phyloP scores from a whole-genome alignment of 2,113 vertebrate species.

The Fukomys damarensis region DNA sequence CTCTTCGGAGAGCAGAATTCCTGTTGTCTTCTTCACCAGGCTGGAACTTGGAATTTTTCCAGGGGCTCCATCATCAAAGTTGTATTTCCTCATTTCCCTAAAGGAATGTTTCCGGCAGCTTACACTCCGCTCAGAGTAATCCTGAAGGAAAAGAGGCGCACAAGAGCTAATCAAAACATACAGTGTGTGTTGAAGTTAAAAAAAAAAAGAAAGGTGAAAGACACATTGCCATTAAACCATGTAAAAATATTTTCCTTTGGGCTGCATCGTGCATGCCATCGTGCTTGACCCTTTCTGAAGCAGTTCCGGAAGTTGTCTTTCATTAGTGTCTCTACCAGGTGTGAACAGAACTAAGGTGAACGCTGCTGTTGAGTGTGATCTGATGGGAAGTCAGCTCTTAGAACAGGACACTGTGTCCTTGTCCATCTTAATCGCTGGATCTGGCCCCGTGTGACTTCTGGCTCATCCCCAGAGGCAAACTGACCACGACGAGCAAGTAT shows the following conservation, averaged over 20 bases:
- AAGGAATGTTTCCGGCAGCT: background rate
- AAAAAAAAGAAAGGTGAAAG: background rate
- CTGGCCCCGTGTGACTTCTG: background rate
- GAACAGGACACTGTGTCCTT: background rate
- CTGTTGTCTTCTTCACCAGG: background rate
- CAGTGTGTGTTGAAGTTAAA: background rate
- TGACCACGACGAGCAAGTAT: background rate
- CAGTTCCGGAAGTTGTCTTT: background rate
- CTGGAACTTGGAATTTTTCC: background rate
- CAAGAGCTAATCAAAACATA: background rate
- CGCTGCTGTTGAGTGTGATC: background rate
- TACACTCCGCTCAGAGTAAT: background rate
- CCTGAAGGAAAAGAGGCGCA: background rate
- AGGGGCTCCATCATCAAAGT: background rate
- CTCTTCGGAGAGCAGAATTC: rapidly evolving
- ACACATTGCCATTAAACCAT: background rate
- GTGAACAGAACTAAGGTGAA: background rate
- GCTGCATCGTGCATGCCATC: background rate
- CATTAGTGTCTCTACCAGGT: background rate
- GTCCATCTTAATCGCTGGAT: background rate
- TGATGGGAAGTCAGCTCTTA: background rate
- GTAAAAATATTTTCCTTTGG: background rate
- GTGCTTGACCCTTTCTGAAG: background rate
- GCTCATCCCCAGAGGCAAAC: background rate
- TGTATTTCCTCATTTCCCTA: background rate